These are phyloP conservation scores for Stictonetta naevosa DNA, from an alignment of 2,113 vertebrate species.

Conservation along the genomic window DNA sequence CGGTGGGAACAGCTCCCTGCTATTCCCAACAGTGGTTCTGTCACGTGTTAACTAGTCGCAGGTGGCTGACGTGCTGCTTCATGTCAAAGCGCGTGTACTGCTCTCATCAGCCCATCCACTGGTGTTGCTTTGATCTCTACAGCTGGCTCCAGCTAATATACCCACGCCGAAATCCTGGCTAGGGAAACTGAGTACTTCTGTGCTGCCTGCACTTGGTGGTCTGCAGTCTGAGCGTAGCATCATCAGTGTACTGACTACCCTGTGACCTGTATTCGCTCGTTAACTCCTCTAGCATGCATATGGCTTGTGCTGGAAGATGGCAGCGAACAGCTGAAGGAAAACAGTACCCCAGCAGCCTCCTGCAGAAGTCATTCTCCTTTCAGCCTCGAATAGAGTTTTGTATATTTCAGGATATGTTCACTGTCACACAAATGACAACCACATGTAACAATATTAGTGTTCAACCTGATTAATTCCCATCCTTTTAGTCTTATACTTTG, in stretches of 20 bases:
- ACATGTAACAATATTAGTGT: neutral
- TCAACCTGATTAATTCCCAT: neutral
- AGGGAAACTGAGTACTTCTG: neutral
- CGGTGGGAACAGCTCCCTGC: neutral
- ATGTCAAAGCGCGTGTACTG: neutral
- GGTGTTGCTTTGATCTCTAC: neutral
- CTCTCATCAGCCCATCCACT: neutral
- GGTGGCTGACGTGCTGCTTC: neutral
- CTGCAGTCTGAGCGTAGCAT: neutral
- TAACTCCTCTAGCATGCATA: neutral
- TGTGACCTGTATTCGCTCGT: accelerated
- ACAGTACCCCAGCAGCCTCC: neutral
- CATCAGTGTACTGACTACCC: neutral
- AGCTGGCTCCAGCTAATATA: neutral
- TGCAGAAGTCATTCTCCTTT: neutral
- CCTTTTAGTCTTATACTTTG: conserved; percentile 18
- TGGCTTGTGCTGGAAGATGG: neutral
- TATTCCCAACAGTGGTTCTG: neutral
- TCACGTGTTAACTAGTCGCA: neutral
- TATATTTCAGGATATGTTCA: neutral
- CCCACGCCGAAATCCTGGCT: neutral
- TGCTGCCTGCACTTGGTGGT: neutral
- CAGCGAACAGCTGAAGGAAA: neutral
- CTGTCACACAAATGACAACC: neutral
- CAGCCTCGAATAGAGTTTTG: neutral